Base-by-base conservation (phyloP, 2,113 vertebrate genomes). In the Setophaga coronata region DNA sequence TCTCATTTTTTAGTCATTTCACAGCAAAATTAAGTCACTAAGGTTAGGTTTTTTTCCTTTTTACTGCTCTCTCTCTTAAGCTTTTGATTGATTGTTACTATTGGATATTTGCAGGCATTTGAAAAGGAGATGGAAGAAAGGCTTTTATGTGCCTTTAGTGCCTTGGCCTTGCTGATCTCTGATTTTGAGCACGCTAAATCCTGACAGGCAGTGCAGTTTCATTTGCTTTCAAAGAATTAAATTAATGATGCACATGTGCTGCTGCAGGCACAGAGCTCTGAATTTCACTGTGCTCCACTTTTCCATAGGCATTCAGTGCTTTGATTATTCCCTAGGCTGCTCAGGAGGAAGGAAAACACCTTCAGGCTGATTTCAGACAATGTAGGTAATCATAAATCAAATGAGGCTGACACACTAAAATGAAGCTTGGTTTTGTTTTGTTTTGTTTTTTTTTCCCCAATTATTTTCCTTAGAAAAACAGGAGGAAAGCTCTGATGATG, bases 401-500 rank as follows among this genome's bases (percentile, higher is more conserved):
- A 82, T 7, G 42, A 76, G 67, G 42, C 54, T 16, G 60, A 62
- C 29, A 26, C 67, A 58, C 66, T 96, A 90, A 95, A 90, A 86
- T 47, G 16, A 25, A 90, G 19, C 65, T 82, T 78, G 6, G 5
- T 42, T 74, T 40, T 82, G 34, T 53, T 83, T 43, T 38, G 31
- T 26, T 33, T 38, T 38, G 9, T 38, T 21, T 7, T 4, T 18
- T 47, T 12, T 10, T 4, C 3, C 8, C 20, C 60, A 21, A 81
- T 84, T 87, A 28, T 95, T 91, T 96, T 96, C 81, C 94, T 78
- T 84, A 98, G 98, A 98, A 77, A 98, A 98, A 85, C 97, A 97
- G 74, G 98, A 98, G 60, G 98, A 98, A 74, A 98, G 97, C 56
- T 99, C 99, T 17, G 99, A 99, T 25, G 98, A 98, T 5, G 99